Base-by-base conservation (phyloP, 1,140 invertebrate genomes). In the Lycorma delicatula region DNA sequence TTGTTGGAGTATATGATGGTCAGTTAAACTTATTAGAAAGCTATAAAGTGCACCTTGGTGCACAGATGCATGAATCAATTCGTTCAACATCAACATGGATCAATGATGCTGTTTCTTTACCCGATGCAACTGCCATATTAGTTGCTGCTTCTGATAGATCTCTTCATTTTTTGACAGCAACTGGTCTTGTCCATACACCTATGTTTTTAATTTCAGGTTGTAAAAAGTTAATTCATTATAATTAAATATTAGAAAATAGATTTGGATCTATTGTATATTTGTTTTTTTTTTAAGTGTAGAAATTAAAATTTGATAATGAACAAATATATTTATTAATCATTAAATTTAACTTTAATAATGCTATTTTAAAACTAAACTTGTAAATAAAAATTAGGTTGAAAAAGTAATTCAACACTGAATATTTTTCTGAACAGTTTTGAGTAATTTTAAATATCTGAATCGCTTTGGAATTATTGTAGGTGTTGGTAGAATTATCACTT, bases 91-190 rank as follows among this genome's bases (percentile, higher is more conserved):
- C 78, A 78, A 72, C 73, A 54, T 80, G 79, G 79, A 70, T 81
- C 13, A 80, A 78, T 0, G 79, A 80, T 60, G 77, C 75, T 0
- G 61, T 79, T 12, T 79, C 77, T 63, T 64, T 79, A 54, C 63
- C 67, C 64, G 77, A 80, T 58, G 71, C 74, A 9, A 66, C 72
- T 44, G 72, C 71, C 58, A 62, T 80, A 27, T 50, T 76, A 16
- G 55, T 77, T 13, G 68, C 74, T 1, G 74, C 74, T 9, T 77
- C 77, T 1, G 74, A 79, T 36, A 71, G 79, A 49, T 78, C 75
- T 60, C 63, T 80, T 16, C 72, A 71, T 2, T 67, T 79, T 5
- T 79, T 78, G 59, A 77, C 79, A 59, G 75, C 73, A 0, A 67
- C 72, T 3, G 74, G 74, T 1, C 66, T 78, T 16, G 71, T 72